These are phyloP conservation scores for Criorhina ranunculi DNA, from an alignment of 2,888 invertebrate species.

Conservation along the genomic window DNA sequence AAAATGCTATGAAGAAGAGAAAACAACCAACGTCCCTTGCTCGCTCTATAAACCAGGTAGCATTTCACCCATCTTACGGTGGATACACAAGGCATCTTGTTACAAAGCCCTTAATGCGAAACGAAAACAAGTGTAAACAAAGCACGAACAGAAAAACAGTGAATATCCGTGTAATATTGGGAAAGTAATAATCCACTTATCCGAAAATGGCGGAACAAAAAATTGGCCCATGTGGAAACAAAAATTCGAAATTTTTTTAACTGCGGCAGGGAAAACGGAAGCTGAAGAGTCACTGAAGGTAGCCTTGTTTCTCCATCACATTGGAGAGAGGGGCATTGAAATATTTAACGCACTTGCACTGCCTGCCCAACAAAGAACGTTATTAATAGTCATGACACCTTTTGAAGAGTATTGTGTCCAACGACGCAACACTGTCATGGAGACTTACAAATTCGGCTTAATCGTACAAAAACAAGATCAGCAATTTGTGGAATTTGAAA, in stretches of 20 bases:
- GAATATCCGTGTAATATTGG: no score
- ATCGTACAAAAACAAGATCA: constrained; percentile 47
- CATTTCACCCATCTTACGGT: no score
- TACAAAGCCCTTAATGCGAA: no score
- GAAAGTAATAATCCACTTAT: no score
- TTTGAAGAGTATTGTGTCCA: constrained; percentile 44
- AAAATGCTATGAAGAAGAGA: no score
- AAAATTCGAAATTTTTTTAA: constrained; percentile 43
- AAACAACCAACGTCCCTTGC: no score
- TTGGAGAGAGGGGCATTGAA: constrained; percentile 45
- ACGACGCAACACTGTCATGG: constrained; percentile 41
- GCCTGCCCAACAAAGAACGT: constrained; percentile 17
- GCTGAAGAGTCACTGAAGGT: constrained; percentile 37
- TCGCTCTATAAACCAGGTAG: no score
- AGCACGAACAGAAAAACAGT: no score
- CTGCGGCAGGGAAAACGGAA: constrained; percentile 31
- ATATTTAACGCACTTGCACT: constrained; percentile 43
- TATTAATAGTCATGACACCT: constrained; percentile 31
- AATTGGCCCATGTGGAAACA: constrained; percentile 34
- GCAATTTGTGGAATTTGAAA: constrained; percentile 51
- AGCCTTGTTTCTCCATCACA: constrained; percentile 44
- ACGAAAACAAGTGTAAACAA: no score
- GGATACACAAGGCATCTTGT: no score
- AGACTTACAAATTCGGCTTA: constrained; percentile 39
- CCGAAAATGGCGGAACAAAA: no score